Evolutionary conservation across 2,113 vertebrate species (phyloP).

Genomic region (Austrofundulus limnaeus): DNA sequence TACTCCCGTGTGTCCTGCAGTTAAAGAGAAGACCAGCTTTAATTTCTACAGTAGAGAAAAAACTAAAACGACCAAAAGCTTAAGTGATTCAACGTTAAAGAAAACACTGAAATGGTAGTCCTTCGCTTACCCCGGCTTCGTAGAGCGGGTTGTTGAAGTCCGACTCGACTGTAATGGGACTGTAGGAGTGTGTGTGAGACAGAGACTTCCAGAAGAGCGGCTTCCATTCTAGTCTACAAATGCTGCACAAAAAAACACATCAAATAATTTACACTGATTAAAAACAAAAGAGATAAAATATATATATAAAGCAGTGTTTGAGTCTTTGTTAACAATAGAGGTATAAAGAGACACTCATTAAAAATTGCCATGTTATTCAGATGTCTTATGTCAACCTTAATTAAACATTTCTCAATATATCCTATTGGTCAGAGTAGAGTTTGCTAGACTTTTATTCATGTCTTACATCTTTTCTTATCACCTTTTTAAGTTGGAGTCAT

Average conservation of each 20-base stretch:
- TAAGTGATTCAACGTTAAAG: background rate
- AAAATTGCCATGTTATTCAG: too few relatives aligned
- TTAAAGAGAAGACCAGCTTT: background rate
- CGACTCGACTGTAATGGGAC: constrained; percentile 91
- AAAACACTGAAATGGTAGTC: background rate
- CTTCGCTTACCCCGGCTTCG: constrained; percentile 86
- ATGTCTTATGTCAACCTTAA: too few relatives aligned
- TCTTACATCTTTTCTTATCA: too few relatives aligned
- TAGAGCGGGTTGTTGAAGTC: constrained; percentile 95
- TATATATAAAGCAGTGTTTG: background rate
- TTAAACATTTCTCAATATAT: too few relatives aligned
- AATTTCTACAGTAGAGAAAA: background rate
- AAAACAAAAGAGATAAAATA: background rate
- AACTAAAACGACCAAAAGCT: background rate
- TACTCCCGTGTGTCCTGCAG: constrained; percentile 89
- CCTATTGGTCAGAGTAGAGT: too few relatives aligned
- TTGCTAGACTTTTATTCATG: too few relatives aligned
- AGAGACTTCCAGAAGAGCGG: constrained; percentile 90
- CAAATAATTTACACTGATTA: background rate
- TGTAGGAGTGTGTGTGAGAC: constrained; percentile 90
- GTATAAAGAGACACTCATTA: too few relatives aligned
- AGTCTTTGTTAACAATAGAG: too few relatives aligned
- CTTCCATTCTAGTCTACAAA: constrained; percentile 88
- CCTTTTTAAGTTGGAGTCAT: too few relatives aligned
- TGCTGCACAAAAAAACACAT: constrained; percentile 50